Percentiles rank a stretch among this genome's conserved stretches.
Conservation (phyloP, 2,113 vertebrate genomes). For the Platysteira castanea region DNA sequence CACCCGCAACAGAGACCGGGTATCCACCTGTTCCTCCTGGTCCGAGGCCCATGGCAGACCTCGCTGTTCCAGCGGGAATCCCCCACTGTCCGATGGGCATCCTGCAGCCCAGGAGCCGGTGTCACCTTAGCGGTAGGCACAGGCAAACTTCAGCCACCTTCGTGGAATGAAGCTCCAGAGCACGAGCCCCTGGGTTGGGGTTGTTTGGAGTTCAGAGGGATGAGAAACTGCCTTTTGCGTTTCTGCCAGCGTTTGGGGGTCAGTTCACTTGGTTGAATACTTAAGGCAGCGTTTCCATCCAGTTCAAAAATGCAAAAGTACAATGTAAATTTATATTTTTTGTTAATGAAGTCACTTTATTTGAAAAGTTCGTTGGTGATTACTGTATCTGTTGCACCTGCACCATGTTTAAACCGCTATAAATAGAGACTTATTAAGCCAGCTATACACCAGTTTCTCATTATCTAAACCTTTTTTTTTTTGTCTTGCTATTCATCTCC, state of each 20-base stretch:
- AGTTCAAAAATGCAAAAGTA: background rate
- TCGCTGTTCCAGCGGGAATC: accelerated
- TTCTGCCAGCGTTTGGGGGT: background rate
- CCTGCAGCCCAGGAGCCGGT: accelerated
- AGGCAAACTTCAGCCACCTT: accelerated
- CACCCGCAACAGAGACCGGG: accelerated
- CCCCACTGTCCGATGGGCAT: accelerated
- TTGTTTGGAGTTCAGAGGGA: background rate
- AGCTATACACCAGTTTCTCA: background rate
- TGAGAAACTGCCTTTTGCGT: background rate
- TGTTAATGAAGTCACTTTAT: background rate
- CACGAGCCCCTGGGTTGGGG: accelerated
- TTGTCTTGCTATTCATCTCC: background rate
- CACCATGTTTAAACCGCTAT: background rate
- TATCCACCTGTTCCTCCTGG: accelerated
- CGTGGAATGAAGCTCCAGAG: background rate
- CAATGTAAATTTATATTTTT: background rate
- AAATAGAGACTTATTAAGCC: background rate
- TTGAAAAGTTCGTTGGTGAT: background rate
- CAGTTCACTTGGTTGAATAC: background rate
- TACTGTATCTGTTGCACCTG: background rate
- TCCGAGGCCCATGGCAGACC: accelerated
- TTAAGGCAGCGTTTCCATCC: background rate
- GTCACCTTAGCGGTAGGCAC: accelerated
- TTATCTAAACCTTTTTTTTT: background rate